phyloP scores from a whole-genome alignment of 2,797 vertebrate species.

The Varecia variegata region DNA sequence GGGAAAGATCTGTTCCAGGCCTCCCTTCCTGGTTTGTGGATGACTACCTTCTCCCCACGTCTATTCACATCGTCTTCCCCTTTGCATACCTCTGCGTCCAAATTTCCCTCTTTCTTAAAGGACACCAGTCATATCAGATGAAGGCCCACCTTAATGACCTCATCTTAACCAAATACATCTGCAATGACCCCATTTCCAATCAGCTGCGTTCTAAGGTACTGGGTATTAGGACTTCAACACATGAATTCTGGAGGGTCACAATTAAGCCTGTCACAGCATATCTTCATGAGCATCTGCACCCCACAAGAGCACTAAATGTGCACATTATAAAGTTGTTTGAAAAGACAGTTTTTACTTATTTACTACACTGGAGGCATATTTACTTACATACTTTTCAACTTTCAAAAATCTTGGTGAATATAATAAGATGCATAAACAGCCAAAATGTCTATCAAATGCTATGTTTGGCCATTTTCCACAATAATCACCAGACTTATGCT shows the following conservation, averaged over 20 bases:
- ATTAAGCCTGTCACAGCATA: not conserved
- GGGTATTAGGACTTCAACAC: not conserved
- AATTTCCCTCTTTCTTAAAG: not conserved
- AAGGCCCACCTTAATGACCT: not conserved
- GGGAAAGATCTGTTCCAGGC: not conserved
- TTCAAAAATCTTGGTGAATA: not conserved
- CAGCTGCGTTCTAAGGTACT: not conserved
- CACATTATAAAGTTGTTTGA: not conserved
- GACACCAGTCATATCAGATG: not conserved
- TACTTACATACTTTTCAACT: not conserved
- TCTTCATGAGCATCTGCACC: not conserved
- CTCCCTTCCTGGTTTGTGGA: not conserved
- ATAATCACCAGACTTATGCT: not conserved
- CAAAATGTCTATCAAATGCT: not conserved
- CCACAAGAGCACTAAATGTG: not conserved
- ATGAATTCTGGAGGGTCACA: not conserved
- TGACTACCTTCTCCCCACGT: not conserved
- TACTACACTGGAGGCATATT: constrained; percentile 3
- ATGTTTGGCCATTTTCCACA: not conserved
- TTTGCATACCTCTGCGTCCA: not conserved
- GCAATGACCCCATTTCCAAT: not conserved
- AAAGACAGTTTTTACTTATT: not conserved
- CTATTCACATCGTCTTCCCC: not conserved
- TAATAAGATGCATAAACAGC: not conserved
- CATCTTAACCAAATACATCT: not conserved